These are phyloP conservation scores for Alosa sapidissima DNA, from an alignment of 2,797 vertebrate genomes.

Conservation along the genomic window DNA sequence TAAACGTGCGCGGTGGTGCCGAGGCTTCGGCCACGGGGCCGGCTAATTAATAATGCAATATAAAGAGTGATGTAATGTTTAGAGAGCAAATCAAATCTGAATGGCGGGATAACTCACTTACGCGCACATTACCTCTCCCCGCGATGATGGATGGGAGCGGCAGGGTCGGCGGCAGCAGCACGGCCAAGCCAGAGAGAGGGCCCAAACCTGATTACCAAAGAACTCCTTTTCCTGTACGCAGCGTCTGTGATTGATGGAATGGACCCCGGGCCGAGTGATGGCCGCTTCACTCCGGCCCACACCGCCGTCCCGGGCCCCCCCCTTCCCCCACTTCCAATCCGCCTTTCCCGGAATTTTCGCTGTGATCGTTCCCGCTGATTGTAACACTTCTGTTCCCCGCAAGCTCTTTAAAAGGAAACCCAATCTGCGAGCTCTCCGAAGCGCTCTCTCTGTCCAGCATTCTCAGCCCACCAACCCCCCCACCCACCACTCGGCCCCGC, in stretches of 20 bases:
- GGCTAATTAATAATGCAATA: conserved; percentile 59
- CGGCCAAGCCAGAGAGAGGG: conserved; percentile 49
- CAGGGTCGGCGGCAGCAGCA: conserved; percentile 48
- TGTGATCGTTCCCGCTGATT: conserved; percentile 61
- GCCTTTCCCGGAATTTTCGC: conserved; percentile 61
- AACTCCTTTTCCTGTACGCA: conserved; percentile 62
- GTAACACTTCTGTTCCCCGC: conserved; percentile 62
- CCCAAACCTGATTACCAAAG: conserved; percentile 61
- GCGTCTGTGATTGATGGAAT: conserved; percentile 60
- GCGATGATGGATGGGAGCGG: conserved; percentile 49
- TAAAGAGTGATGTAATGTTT: conserved; percentile 65
- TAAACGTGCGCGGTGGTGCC: conserved; percentile 24
- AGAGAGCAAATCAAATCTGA: conserved; percentile 55
- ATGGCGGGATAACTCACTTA: conserved; percentile 59
- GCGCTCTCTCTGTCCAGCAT: background rate
- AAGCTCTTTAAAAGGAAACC: conserved; percentile 63
- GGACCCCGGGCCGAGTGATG: conserved; percentile 28
- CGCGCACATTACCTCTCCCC: conserved; percentile 61
- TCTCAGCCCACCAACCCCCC: background rate
- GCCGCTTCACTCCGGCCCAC: background rate
- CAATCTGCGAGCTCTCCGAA: conserved; percentile 40
- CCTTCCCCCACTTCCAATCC: conserved; percentile 48
- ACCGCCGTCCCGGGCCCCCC: conserved; percentile 43
- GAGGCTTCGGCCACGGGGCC: conserved; percentile 39
- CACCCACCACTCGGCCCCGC: background rate